Percentiles rank a stretch among this genome's conserved stretches.
phyloP scores from a whole-genome alignment of 2,888 invertebrate species.

The Zelleria hepariella region DNA sequence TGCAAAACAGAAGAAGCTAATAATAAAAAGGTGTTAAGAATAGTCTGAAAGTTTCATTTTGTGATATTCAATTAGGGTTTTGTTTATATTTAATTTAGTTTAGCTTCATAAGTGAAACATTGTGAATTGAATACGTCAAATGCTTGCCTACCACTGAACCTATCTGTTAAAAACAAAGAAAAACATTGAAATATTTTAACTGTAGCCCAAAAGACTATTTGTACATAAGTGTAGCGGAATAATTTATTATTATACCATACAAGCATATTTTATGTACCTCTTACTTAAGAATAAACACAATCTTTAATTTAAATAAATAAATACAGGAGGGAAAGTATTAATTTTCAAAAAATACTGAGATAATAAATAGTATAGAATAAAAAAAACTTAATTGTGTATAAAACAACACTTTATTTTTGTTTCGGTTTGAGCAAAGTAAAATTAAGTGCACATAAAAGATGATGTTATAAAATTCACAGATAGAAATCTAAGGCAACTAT shows the following conservation, averaged over 20 bases:
- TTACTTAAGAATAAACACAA: conserved; percentile 36
- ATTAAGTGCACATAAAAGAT: conserved; percentile 14
- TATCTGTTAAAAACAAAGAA: conserved; percentile 29
- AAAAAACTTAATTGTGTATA: conserved; percentile 22
- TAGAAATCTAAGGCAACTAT: conserved; percentile 33
- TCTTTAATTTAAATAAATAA: conserved; percentile 30
- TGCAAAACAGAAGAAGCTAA: too few species aligned
- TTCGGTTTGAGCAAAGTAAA: conserved; percentile 6
- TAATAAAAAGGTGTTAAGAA: background rate
- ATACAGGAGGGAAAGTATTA: conserved; percentile 52
- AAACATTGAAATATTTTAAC: conserved; percentile 15
- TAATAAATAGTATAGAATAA: conserved; percentile 58
- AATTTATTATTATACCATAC: conserved; percentile 38
- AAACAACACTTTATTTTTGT: conserved; percentile 17
- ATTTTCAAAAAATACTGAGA: conserved; percentile 50
- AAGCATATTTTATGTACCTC: conserved; percentile 31
- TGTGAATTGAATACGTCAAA: conserved; percentile 29
- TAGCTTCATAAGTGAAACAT: background rate
- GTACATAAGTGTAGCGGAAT: conserved; percentile 57
- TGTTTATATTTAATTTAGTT: background rate
- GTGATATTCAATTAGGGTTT: conserved; percentile 2
- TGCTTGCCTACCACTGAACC: conserved; percentile 54
- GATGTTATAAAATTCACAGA: conserved; percentile 33
- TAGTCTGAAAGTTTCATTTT: background rate
- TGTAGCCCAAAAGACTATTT: conserved; percentile 60